Percentiles rank a stretch among this genome's conserved stretches.
Conservation (phyloP, 2,113 vertebrate genomes). For the Psittacara wagleri region DNA sequence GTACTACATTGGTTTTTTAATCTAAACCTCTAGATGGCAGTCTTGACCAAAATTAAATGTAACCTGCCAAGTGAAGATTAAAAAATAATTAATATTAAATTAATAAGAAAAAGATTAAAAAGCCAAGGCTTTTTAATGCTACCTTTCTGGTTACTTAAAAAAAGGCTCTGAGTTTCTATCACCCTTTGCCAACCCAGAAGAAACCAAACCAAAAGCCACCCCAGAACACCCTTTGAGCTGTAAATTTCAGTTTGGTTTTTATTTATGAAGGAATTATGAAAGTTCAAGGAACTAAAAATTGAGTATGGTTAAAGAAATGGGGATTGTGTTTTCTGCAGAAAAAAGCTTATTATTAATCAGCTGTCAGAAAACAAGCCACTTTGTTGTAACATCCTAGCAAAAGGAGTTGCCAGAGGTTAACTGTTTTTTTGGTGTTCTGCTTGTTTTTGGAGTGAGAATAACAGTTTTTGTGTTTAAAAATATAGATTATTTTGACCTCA, state of each 20-base stretch:
- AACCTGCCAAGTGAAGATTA: not conserved
- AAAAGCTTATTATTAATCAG: not conserved
- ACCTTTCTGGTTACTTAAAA: not conserved
- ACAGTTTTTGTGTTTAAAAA: not conserved
- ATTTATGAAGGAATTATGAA: not conserved
- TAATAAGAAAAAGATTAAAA: too few relatives aligned
- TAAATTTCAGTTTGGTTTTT: not conserved
- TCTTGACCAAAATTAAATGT: not conserved
- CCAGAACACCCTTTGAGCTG: not conserved
- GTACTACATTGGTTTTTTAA: constrained; percentile 59
- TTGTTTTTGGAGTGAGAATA: not conserved
- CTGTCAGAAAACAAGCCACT: not conserved
- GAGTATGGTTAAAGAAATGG: not conserved
- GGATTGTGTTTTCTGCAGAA: not conserved
- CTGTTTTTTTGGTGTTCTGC: not conserved
- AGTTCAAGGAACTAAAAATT: not conserved
- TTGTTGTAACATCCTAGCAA: not conserved
- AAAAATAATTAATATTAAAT: too few relatives aligned
- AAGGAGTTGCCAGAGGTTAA: not conserved
- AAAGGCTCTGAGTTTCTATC: not conserved
- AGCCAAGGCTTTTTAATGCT: not conserved
- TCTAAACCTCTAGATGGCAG: constrained; percentile 62
- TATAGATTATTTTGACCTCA: not conserved
- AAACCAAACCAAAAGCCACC: not conserved
- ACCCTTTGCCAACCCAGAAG: not conserved